A percentile compares a stretch with the other conserved stretches of the same genome.
phyloP scores from a whole-genome alignment of 2,113 vertebrate genomes.

The Python bivittatus region DNA sequence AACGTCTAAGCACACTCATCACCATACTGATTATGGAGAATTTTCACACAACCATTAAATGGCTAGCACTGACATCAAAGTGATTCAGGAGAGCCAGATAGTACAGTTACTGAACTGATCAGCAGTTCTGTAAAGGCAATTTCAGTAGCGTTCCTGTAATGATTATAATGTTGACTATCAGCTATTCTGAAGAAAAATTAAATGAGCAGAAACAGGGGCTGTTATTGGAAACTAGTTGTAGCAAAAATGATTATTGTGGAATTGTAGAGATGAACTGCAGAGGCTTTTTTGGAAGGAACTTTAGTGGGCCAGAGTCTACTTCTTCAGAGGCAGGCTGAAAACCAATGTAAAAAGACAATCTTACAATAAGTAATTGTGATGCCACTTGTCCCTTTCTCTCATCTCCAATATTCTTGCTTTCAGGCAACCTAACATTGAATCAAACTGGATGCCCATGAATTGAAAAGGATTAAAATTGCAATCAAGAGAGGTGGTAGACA shows the following conservation, averaged over 20 bases:
- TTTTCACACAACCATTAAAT: neutral
- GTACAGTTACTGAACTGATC: neutral
- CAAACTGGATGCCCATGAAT: constrained; percentile 30
- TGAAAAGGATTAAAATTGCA: constrained; percentile 23
- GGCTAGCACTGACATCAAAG: neutral
- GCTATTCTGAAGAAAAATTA: neutral
- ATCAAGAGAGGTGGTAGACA: neutral
- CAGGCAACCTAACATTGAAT: neutral
- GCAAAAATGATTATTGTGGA: neutral
- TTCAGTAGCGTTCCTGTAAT: neutral
- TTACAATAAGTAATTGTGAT: neutral
- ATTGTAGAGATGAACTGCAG: neutral
- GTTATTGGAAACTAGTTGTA: neutral
- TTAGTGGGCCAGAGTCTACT: neutral
- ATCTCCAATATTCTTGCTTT: neutral
- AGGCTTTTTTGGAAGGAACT: neutral
- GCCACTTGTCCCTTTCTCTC: constrained; percentile 10
- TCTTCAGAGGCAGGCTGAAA: neutral
- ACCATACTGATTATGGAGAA: neutral
- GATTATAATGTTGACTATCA: neutral
- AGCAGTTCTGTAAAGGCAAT: neutral
- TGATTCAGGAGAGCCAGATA: neutral
- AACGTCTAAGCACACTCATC: neutral
- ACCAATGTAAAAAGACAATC: neutral
- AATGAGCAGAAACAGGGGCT: neutral